These are phyloP conservation scores for Saccopteryx bilineata DNA, from an alignment of 2,113 vertebrate genomes.

Conservation along the genomic window DNA sequence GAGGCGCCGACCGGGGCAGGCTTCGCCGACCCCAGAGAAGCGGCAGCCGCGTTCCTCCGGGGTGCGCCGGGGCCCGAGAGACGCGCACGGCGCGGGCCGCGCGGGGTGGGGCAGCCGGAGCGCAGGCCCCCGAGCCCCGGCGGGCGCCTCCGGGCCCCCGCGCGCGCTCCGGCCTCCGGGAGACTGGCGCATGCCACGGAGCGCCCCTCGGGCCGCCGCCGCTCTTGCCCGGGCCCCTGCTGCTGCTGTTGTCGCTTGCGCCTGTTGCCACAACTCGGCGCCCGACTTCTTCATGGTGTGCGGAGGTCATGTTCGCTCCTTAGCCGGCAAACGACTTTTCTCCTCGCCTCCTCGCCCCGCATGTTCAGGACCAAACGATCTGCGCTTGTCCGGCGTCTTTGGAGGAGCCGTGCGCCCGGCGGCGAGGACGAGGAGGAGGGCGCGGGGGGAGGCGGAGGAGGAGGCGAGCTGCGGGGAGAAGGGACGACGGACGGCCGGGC, in stretches of 20 bases:
- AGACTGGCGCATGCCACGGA: slow-evolving; percentile 96
- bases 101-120: slow-evolving; percentile 76
- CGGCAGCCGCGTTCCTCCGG: slow-evolving; percentile 74
- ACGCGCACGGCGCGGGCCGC: slow-evolving; percentile 78
- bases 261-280: slow-evolving; percentile 93
- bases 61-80: slow-evolving; percentile 80
- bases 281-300: slow-evolving; percentile 98
- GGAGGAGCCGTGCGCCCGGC: slow-evolving; percentile 97
- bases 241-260: slow-evolving; percentile 88
- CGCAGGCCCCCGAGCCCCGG: slow-evolving; percentile 69
- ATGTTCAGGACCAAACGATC: slow-evolving; percentile 99
- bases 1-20: slow-evolving; percentile 72
- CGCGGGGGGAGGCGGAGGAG: slow-evolving; percentile 78
- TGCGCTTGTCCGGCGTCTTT: slow-evolving; percentile 98
- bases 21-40: slow-evolving; percentile 76
- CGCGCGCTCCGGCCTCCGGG: slow-evolving; percentile 81
- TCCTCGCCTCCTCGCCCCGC: slow-evolving; percentile 92
- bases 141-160: slow-evolving; percentile 77
- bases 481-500: slow-evolving; percentile 89
- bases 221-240: slow-evolving; percentile 85
- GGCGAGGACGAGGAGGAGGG: slow-evolving; percentile 93
- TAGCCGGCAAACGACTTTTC: slow-evolving; percentile 95
- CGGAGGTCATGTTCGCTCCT: slow-evolving; percentile 97
- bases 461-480: slow-evolving; percentile 81
- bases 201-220: slow-evolving; percentile 89